Percentiles rank a stretch among this genome's conserved stretches.
phyloP scores from a whole-genome alignment of 1,140 invertebrate species.

The Oryctes rhinoceros region DNA sequence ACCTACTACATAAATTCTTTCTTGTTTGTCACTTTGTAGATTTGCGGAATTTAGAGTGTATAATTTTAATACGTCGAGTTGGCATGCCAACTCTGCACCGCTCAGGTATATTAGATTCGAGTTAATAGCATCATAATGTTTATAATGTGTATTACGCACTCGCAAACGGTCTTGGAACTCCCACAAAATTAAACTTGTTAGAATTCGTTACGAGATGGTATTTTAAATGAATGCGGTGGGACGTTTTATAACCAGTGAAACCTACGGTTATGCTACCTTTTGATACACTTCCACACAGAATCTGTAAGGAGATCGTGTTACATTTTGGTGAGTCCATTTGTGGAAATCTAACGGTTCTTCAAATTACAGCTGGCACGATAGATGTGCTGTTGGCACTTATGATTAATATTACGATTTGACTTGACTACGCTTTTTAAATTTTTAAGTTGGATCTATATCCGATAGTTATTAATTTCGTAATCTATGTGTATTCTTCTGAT shows the following conservation, averaged over 20 bases:
- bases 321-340: background rate
- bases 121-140: conserved; percentile 1
- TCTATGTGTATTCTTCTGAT: no score
- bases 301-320: conserved; percentile 4
- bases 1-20: background rate
- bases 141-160: conserved; percentile 15
- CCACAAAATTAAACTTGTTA: conserved; percentile 2
- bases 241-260: background rate
- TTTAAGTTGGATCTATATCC: no score
- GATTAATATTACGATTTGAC: no score
- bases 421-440: no score
- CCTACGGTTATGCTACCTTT: conserved; percentile 3
- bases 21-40: background rate
- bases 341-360: conserved; percentile 1
- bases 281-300: background rate
- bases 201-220: conserved; percentile 8
- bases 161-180: conserved; percentile 17
- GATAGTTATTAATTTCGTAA: no score
- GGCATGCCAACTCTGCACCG: background rate
- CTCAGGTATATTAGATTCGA: conserved; percentile 11
- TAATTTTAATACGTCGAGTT: background rate
- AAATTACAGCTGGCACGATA: background rate
- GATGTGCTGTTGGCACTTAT: no score
- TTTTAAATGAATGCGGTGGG: background rate
- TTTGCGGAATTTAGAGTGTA: conserved; percentile 9